A percentile compares a stretch with the other conserved stretches of the same genome.
These are phyloP conservation scores for Drosophila paucipuncta DNA, from an alignment of 2,888 invertebrate species.

Conservation along the genomic window DNA sequence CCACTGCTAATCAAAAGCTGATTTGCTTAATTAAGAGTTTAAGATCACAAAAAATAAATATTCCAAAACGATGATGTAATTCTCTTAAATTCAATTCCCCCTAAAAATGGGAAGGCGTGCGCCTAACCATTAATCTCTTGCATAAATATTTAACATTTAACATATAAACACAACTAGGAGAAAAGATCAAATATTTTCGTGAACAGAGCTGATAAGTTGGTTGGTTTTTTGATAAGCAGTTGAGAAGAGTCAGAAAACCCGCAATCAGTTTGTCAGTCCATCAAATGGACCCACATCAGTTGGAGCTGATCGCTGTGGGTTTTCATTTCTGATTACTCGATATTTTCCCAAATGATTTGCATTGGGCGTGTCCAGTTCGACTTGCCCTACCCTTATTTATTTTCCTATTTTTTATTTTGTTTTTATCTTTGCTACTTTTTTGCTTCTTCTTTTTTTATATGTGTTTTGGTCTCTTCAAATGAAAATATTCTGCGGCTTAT, in stretches of 20 bases:
- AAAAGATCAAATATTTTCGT: slow-evolving; percentile 69
- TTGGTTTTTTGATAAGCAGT: slow-evolving; percentile 43
- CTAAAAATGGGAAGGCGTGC: slow-evolving; percentile 63
- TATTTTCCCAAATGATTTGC: slow-evolving; percentile 35
- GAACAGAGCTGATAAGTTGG: slow-evolving; percentile 56
- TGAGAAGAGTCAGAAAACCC: slow-evolving; percentile 8
- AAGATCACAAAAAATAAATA: slow-evolving; percentile 31
- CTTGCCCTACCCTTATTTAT: background rate
- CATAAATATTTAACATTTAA: slow-evolving; percentile 71
- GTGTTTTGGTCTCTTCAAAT: slow-evolving; percentile 32
- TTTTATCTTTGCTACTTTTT: slow-evolving; percentile 48
- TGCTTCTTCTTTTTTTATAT: slow-evolving; percentile 19
- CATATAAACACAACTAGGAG: slow-evolving; percentile 41
- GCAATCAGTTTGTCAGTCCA: slow-evolving; percentile 53
- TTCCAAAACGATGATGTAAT: slow-evolving; percentile 39
- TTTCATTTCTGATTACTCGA: slow-evolving; percentile 12
- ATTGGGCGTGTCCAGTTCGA: slow-evolving; percentile 34
- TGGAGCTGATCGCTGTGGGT: slow-evolving; percentile 4
- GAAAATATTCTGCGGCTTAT: slow-evolving; percentile 69
- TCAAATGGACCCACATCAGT: slow-evolving; percentile 56
- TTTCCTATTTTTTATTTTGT: background rate
- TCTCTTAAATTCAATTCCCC: slow-evolving; percentile 14
- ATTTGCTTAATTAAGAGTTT: slow-evolving; percentile 64
- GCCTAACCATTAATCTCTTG: slow-evolving; percentile 79
- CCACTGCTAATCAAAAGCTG: slow-evolving; percentile 47